Base-by-base conservation (phyloP, 2,113 vertebrate species). In the Todiramphus chloris region DNA sequence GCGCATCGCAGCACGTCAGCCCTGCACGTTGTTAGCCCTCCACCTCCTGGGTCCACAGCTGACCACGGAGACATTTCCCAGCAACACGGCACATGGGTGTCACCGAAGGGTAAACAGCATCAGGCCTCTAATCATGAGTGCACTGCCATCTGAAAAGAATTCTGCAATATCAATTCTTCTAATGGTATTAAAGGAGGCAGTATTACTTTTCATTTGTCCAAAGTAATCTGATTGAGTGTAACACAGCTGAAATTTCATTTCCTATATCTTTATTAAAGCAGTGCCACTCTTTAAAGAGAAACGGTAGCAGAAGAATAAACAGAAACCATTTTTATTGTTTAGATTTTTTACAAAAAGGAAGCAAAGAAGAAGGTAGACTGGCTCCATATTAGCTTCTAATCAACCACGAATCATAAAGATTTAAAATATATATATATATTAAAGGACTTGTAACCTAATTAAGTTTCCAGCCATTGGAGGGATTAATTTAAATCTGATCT, bases 201-300 rank as follows among this genome's bases (percentile, higher is more conserved):
- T 77, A 96, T 96, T 95, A 94, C 90, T 97, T 97, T 97, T 93
- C 90, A 96, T 96, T 95, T 96, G 82, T 95, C 93, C 93, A 48
- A 80, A 90, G 84, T 97, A 97, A 97, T 97, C 78, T 70, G 86
- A 97, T 94, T 97, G 96, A 97, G 60, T 76, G 94, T 10, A 96
- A 86, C 82, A 91, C 63, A 76, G 82, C 94, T 66, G 53, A 83
- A 96, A 97, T 97, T 97, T 97, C 56, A 97, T 98, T 97, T 97
- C 95, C 96, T 94, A 68, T 59, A 92, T 97, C 80, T 98, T 97
- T 95, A 97, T 96, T 96, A 96, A 97, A 93, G 95, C 67, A 90
- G 74, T 82, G 62, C 37, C 82, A 89, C 67, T 96, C 86, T 92
- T 96, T 76, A 95, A 96, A 94, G 81, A 94, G 72, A 97, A 97